Base-by-base conservation (phyloP, 2,797 vertebrate species). In the Phylloscopus collybita region DNA sequence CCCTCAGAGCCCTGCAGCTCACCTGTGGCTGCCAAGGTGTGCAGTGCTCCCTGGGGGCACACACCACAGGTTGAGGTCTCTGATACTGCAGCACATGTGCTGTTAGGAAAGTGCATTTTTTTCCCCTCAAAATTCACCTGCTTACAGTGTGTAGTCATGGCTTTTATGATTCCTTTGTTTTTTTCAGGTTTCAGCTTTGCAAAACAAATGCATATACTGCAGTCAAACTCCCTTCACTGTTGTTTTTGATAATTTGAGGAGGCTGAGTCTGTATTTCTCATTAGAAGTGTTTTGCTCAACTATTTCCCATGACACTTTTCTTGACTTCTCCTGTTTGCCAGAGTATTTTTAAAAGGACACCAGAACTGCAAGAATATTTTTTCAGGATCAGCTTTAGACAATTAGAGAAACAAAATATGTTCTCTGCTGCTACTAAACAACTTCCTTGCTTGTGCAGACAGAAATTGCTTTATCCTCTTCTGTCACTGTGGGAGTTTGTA, bases 21-120 rank as follows among this genome's bases (percentile, higher is more conserved):
- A 0, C 0, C 0, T 23, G 27, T 34, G 53, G 51, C 57, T 78
- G 51, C 49, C 2, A 1, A 32, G 25, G 8, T 74, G 30, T 25
- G 44, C 30, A 16, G 34, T 21, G 49, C 50, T 69, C 44, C 4
- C 2, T 8, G 49, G 25, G 11, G 40, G 13, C 14, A 60, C 3
- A 38, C 26, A 59, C 27, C 40, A 20, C 4, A 2, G 11, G 25
- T 27, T 4, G 1, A 38, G 66, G n/a, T 45, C 67, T 83, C 29
- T 53, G 56, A 66, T 40, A 47, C 30, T 57, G 66, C 47, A 75
- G 36, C 44, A 73, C 23, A 7, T 1, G 0, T 5, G 13, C 65
- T 80, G 16, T 60, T 71, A 60, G 69, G 82, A 78, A 80, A 3
- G 2, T n/a, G 14, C 9, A 9, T 27, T 72, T 75, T 75, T 53